These are phyloP conservation scores for Paracyclopina nana DNA, from an alignment of 1,140 invertebrate species.

Conservation along the genomic window DNA sequence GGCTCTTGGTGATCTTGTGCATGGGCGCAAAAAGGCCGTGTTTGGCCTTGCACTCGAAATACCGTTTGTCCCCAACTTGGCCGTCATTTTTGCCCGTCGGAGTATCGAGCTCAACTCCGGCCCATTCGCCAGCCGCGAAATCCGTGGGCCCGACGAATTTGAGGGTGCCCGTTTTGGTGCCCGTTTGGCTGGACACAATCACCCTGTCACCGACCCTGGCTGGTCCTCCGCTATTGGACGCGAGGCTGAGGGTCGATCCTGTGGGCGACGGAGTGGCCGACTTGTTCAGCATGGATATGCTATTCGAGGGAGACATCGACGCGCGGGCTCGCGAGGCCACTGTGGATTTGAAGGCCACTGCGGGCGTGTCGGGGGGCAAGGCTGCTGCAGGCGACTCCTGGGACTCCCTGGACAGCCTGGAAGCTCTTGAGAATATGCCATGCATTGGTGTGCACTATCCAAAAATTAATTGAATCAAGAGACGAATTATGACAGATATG, in stretches of 20 bases:
- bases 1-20: slow-evolving; percentile 57
- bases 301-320: background rate
- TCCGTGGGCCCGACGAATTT: slow-evolving; percentile 63
- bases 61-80: slow-evolving; percentile 61
- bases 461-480: too few relatives aligned
- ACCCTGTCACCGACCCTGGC: slow-evolving; percentile 51
- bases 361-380: background rate
- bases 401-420: background rate
- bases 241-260: background rate
- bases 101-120: slow-evolving; percentile 82
- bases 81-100: slow-evolving; percentile 88
- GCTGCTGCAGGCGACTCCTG: background rate
- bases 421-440: slow-evolving; percentile 9
- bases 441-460: slow-evolving; percentile 4
- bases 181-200: slow-evolving; percentile 61
- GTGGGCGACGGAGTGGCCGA: slow-evolving; percentile 9
- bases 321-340: background rate
- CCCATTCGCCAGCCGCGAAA: slow-evolving; percentile 79
- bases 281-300: background rate
- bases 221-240: background rate
- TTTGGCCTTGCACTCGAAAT: slow-evolving; percentile 74
- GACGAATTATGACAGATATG: too few relatives aligned
- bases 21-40: slow-evolving; percentile 80
- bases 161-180: slow-evolving; percentile 67
- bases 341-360: background rate